Conservation (phyloP, 1,140 invertebrate species). For the Antheraea pernyi region DNA sequence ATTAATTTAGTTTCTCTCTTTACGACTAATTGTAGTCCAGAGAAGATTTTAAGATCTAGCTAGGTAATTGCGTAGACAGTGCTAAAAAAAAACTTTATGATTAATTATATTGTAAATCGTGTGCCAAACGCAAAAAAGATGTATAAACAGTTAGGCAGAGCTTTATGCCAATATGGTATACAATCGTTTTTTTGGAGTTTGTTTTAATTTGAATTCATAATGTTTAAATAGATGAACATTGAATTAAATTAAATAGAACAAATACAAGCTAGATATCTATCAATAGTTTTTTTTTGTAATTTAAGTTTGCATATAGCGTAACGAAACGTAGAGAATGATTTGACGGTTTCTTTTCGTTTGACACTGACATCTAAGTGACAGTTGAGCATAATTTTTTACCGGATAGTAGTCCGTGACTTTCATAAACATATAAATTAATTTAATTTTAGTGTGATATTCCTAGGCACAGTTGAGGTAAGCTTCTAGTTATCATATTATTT, state of each 20-base stretch:
- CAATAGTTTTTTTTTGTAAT: background rate
- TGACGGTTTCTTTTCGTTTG: conserved; percentile 12
- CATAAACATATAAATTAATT: conserved; percentile 33
- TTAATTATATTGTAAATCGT: too few species aligned
- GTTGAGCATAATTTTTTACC: conserved; percentile 12
- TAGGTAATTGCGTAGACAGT: too few species aligned
- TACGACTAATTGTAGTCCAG: too few species aligned
- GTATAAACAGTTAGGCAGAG: too few species aligned
- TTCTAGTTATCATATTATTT: background rate
- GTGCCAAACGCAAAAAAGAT: too few species aligned
- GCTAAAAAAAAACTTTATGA: too few species aligned
- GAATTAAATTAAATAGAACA: background rate
- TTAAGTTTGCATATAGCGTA: background rate
- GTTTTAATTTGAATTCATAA: too few species aligned
- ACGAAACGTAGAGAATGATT: conserved; percentile 10
- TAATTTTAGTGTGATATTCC: background rate
- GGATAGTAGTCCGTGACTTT: conserved; percentile 54
- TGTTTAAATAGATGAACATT: background rate
- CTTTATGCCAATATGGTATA: too few species aligned
- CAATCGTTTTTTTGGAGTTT: too few species aligned
- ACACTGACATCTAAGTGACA: conserved; percentile 17
- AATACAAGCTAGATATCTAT: background rate
- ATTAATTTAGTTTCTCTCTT: too few species aligned
- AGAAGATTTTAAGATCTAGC: too few species aligned
- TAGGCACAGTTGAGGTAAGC: conserved; percentile 14